Conservation (phyloP, 2,797 vertebrate genomes). For the Muraenolepis orangiensis region DNA sequence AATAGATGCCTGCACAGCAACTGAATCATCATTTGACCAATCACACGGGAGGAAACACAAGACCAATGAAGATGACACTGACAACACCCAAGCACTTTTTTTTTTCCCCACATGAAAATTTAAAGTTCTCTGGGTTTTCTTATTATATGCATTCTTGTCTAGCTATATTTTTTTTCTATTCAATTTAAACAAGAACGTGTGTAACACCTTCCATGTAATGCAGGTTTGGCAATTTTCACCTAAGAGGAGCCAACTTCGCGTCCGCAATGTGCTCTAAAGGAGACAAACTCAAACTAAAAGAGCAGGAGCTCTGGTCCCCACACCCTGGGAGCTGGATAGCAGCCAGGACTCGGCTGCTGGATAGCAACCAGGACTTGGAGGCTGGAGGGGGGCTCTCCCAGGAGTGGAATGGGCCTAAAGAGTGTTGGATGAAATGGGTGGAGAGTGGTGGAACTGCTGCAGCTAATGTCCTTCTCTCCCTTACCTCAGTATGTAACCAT, state of each 20-base stretch:
- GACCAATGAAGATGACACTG: conserved; percentile 74
- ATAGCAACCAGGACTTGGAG: conserved; percentile 44
- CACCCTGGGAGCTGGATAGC: not conserved
- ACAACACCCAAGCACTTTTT: conserved; percentile 69
- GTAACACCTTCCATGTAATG: conserved; percentile 93
- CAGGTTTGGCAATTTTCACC: conserved; percentile 94
- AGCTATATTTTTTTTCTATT: conserved; percentile 39
- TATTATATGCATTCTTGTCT: conserved; percentile 59
- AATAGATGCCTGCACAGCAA: conserved; percentile 46
- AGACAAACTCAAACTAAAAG: conserved; percentile 29
- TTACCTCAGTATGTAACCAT: conserved; percentile 62
- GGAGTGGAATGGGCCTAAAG: not conserved
- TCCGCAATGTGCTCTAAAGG: conserved; percentile 87
- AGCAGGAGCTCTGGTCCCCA: not conserved
- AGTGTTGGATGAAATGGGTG: conserved; percentile 65
- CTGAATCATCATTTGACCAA: conserved; percentile 43
- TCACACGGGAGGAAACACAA: conserved; percentile 67
- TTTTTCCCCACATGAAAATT: not conserved
- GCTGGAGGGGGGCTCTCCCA: no score
- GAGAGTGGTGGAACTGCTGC: conserved; percentile 64
- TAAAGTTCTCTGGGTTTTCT: conserved; percentile 43
- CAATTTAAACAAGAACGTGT: conserved; percentile 75
- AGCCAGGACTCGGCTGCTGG: conserved; percentile 44
- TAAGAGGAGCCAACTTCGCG: conserved; percentile 83
- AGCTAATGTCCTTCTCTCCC: conserved; percentile 60